Evolutionary conservation across 2,888 invertebrate species (phyloP).

Genomic region (Mimumesa dahlbomi): DNA sequence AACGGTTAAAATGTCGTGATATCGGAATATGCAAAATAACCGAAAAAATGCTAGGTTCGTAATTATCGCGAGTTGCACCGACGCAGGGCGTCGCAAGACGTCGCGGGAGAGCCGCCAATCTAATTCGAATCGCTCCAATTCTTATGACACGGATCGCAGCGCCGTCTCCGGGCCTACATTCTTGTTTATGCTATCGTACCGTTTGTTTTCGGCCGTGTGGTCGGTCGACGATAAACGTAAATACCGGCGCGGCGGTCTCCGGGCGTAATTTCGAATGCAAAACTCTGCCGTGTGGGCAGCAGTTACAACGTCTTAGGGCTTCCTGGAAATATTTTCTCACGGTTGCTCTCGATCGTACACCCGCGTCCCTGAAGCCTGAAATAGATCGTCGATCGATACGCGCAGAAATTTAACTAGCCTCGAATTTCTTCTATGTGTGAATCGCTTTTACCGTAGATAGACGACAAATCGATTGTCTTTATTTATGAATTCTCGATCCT

Average conservation of each 20-base stretch:
- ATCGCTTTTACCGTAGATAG: no score
- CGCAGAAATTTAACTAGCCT: no score
- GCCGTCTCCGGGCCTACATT: neutral
- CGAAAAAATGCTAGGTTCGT: neutral
- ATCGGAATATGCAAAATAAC: no score
- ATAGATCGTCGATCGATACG: constrained; percentile 1
- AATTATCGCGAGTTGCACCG: neutral
- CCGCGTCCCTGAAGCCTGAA: neutral
- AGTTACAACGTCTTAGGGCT: neutral
- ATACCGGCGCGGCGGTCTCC: constrained; percentile 1
- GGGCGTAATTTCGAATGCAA: constrained; percentile 29
- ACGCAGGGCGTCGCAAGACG: neutral
- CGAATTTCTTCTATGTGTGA: no score
- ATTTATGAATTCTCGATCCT: no score
- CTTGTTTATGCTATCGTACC: constrained; percentile 33
- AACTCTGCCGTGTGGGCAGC: constrained; percentile 12
- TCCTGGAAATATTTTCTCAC: constrained; percentile 41
- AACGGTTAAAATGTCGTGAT: no score
- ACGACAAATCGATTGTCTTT: no score
- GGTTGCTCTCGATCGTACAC: constrained; percentile 1
- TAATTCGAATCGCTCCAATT: constrained; percentile 43
- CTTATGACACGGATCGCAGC: constrained; percentile 4
- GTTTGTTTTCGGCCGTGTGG: constrained; percentile 21
- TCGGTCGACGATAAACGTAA: constrained; percentile 7
- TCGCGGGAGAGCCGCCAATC: constrained; percentile 6